Evolutionary conservation across 2,113 vertebrate species (phyloP).

Genomic region (Taxidea taxus): DNA sequence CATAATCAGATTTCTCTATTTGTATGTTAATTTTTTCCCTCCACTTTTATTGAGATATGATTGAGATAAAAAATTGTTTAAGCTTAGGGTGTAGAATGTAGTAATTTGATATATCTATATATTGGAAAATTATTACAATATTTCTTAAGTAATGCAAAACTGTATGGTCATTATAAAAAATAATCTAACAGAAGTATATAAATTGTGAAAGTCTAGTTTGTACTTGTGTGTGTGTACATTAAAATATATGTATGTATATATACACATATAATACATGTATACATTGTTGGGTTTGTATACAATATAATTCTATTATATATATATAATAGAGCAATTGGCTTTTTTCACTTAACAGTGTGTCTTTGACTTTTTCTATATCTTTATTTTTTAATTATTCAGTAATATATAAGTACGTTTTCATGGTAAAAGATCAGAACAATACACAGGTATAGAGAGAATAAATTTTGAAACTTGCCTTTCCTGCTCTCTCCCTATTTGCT

Average conservation of each 20-base stretch:
- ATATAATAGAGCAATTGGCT: not conserved
- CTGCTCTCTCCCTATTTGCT: not conserved
- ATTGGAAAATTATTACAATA: not conserved
- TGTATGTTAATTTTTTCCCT: not conserved
- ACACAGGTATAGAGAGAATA: not conserved
- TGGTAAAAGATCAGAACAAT: not conserved
- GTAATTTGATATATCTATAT: not conserved
- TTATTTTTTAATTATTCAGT: slow-evolving; percentile 9
- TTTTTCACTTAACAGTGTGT: not conserved
- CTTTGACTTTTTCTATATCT: not conserved
- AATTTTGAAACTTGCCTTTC: slow-evolving; percentile 5
- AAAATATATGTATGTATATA: not conserved
- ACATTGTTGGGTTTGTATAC: not conserved
- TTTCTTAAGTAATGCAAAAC: not conserved
- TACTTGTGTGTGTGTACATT: not conserved
- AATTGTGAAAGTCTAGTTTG: not conserved
- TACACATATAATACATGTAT: not conserved
- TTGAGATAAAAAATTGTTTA: not conserved
- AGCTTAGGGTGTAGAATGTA: not conserved
- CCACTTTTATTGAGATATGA: not conserved
- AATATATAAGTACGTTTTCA: not conserved
- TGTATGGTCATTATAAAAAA: not conserved
- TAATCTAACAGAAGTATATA: not conserved
- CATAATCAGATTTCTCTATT: not conserved
- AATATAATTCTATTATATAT: not conserved